Conservation (phyloP, 1,140 invertebrate species). For the Drosophila murphyi region DNA sequence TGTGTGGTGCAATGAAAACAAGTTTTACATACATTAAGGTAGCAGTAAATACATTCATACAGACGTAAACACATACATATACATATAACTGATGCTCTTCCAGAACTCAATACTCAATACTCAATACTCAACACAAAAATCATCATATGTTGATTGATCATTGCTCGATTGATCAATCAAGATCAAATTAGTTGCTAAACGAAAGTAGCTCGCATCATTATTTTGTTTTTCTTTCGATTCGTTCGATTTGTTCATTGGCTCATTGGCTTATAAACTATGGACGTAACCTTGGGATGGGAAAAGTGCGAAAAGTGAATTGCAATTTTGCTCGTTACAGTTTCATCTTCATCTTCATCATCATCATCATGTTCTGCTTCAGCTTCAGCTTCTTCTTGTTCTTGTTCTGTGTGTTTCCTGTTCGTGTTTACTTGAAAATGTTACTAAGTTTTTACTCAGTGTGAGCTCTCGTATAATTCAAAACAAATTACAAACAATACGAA, state of each 20-base stretch:
- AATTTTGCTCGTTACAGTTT: slow-evolving; percentile 57
- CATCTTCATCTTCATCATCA: slow-evolving; percentile 7
- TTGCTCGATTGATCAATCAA: slow-evolving; percentile 10
- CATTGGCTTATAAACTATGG: slow-evolving; percentile 83
- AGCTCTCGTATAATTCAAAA: slow-evolving; percentile 28
- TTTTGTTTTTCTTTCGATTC: neutral
- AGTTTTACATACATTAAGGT: slow-evolving; percentile 16
- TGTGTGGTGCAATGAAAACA: slow-evolving; percentile 46
- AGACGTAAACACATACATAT: neutral
- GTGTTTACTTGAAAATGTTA: slow-evolving; percentile 9
- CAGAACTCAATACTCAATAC: slow-evolving; percentile 23
- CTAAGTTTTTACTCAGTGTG: slow-evolving; percentile 39
- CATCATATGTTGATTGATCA: neutral
- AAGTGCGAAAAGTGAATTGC: slow-evolving; percentile 78
- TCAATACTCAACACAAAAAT: slow-evolving; percentile 4
- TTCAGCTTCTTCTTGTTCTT: slow-evolving; percentile 24
- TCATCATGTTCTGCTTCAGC: neutral
- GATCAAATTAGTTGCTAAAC: slow-evolving; percentile 26
- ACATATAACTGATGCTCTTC: slow-evolving; percentile 30
- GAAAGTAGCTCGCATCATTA: slow-evolving; percentile 9
- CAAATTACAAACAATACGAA: slow-evolving; percentile 41
- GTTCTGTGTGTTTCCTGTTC: slow-evolving; percentile 14
- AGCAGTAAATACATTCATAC: neutral
- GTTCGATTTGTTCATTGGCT: slow-evolving; percentile 49
- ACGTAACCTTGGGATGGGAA: slow-evolving; percentile 83